Conservation (phyloP, 2,113 vertebrate genomes). For the Fulica atra region DNA sequence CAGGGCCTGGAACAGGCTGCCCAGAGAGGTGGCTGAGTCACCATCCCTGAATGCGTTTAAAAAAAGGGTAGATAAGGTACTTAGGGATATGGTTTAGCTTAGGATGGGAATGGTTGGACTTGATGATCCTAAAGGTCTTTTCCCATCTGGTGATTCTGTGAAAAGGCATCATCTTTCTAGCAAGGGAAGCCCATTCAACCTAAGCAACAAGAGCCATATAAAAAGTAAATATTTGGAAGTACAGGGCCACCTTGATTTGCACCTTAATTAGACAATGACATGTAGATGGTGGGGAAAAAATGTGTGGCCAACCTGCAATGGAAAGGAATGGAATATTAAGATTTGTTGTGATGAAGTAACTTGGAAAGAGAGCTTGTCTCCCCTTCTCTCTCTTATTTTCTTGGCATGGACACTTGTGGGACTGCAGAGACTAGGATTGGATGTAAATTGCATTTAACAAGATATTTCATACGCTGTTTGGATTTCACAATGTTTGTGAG, state of each 20-base stretch:
- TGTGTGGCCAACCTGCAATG: neutral
- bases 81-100: too few species aligned
- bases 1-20: too few species aligned
- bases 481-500: neutral
- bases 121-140: too few species aligned
- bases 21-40: too few species aligned
- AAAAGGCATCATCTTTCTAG: neutral
- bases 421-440: neutral
- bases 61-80: too few species aligned
- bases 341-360: neutral
- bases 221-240: neutral
- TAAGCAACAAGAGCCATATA: neutral
- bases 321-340: neutral
- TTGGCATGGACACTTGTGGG: neutral
- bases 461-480: neutral
- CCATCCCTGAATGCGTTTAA: too few species aligned
- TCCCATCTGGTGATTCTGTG: too few species aligned
- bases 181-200: neutral
- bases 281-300: neutral
- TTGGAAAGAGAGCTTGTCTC: neutral
- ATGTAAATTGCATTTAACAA: neutral
- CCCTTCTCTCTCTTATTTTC: neutral
- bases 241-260: neutral
- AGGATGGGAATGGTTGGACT: too few species aligned
- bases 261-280: neutral